Conservation (phyloP, 1,140 invertebrate genomes). For the Drosophila azteca region DNA sequence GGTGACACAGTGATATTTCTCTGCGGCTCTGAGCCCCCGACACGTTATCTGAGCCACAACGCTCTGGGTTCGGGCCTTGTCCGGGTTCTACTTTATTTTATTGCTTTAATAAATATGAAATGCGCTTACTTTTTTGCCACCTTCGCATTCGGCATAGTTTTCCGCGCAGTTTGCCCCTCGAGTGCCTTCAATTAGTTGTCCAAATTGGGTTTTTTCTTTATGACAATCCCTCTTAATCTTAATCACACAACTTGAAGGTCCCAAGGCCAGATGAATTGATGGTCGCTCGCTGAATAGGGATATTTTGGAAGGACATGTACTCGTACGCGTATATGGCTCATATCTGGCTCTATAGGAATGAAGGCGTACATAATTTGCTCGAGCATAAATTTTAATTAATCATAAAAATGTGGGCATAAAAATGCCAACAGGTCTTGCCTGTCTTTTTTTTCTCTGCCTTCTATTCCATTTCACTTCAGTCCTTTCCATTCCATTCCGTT, state of each 20-base stretch:
- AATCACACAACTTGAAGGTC: slow-evolving; percentile 46
- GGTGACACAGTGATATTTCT: slow-evolving; percentile 75
- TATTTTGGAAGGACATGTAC: slow-evolving; percentile 14
- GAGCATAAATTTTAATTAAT: slow-evolving; percentile 80
- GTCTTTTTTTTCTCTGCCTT: slow-evolving; percentile 28
- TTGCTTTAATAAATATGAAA: slow-evolving; percentile 83
- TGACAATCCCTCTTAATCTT: slow-evolving; percentile 53
- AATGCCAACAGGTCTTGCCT: slow-evolving; percentile 60
- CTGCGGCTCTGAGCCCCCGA: slow-evolving; percentile 27
- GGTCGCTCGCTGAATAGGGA: slow-evolving; percentile 26
- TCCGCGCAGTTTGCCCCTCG: slow-evolving; percentile 29
- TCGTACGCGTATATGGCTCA: not conserved
- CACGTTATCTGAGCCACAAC: slow-evolving; percentile 66
- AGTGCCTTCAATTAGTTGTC: slow-evolving; percentile 50
- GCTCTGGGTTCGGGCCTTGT: not conserved
- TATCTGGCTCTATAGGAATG: not conserved
- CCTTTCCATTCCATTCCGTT: not conserved
- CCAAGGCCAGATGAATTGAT: slow-evolving; percentile 56
- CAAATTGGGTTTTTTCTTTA: slow-evolving; percentile 50
- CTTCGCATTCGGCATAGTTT: slow-evolving; percentile 35
- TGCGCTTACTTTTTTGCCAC: slow-evolving; percentile 47
- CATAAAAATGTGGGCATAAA: slow-evolving; percentile 76
- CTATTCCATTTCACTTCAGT: not conserved
- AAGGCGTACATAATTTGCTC: slow-evolving; percentile 35
- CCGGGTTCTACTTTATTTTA: slow-evolving; percentile 75